Conservation (phyloP, 2,888 invertebrate species). For the Rotaria socialis region DNA sequence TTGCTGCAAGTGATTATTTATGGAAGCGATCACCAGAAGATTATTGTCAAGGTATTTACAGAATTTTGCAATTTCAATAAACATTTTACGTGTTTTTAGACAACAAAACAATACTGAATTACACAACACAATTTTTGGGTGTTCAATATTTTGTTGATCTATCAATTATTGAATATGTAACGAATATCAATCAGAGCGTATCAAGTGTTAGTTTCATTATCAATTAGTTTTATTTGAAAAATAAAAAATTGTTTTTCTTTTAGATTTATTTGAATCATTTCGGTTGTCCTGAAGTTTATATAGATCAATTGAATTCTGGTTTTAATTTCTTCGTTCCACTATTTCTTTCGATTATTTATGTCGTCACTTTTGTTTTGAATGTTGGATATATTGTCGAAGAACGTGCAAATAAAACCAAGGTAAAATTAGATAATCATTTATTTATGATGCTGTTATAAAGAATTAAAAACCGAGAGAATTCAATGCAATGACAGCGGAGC, state of each 20-base stretch:
- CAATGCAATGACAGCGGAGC: too few species aligned
- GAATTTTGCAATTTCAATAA: neutral
- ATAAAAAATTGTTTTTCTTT: neutral
- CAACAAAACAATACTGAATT: neutral
- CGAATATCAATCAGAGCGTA: neutral
- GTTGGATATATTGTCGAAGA: conserved; percentile 42
- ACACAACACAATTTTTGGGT: neutral
- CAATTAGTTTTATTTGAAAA: neutral
- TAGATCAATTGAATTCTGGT: conserved; percentile 39
- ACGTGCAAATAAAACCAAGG: conserved; percentile 42
- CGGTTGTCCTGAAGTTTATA: conserved; percentile 38
- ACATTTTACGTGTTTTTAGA: neutral
- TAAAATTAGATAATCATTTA: too few species aligned
- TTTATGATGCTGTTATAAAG: too few species aligned
- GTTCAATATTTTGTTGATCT: conserved; percentile 29
- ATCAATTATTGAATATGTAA: neutral
- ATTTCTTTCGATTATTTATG: conserved; percentile 28
- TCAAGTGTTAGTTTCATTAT: neutral
- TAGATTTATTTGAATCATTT: conserved; percentile 23
- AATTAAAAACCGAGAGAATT: too few species aligned
- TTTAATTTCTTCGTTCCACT: conserved; percentile 41
- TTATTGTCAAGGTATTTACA: conserved; percentile 41
- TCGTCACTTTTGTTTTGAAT: conserved; percentile 39
- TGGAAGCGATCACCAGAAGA: conserved; percentile 45
- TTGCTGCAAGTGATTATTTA: neutral